Evolutionary conservation across 35 echinoderm and acorn worm genomes (phyloP), one percentile per base, ranked within the genome.

Genomic region (Heliocidaris tuberculata): DNA sequence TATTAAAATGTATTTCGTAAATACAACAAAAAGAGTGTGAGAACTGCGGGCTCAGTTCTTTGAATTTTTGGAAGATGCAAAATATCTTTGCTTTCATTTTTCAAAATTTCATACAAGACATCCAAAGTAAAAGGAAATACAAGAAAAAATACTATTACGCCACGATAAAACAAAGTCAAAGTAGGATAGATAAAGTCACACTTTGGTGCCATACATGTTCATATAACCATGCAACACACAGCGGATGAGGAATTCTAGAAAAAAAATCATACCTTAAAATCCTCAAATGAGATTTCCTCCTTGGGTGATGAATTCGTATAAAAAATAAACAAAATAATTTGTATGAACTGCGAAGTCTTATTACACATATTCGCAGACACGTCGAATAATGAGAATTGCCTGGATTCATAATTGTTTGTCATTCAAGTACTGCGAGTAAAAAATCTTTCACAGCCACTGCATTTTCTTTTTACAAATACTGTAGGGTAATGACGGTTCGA

Each of bases 191-290:
- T 56, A n/a, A 78, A n/a, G 65, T 78, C 17, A 78, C 65, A 78
- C 27, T 7, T 27, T 78, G 21, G 65, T 78, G 65, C 65, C 65
- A 78, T 24, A 78, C 7, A 78, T 27, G 27, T 27, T 78, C 21
- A 56, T 56, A 78, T 27, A 78, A n/a, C 27, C 65, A 78, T 78
- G 65, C 65, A 78, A 78, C 21, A 78, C 27, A 78, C 19, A 78
- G 65, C 19, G 6, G 65, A 78, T 21, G 65, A 78, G 21, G 3
- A 78, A 78, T n/a, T 27, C 7, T 78, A 24, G 4, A 78, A 4
- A 78, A 78, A 19, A 78, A 78, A 78, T 78, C 17, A n/a, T 93
- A 93, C 91, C 91, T 93, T 49, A 48, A 93, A 93, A 59, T 93
- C 48, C 50, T 93, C 91, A 48, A 93, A 13, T 31, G 91, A 13